phyloP scores from a whole-genome alignment of 2,797 vertebrate species.

The Hippoglossus hippoglossus region DNA sequence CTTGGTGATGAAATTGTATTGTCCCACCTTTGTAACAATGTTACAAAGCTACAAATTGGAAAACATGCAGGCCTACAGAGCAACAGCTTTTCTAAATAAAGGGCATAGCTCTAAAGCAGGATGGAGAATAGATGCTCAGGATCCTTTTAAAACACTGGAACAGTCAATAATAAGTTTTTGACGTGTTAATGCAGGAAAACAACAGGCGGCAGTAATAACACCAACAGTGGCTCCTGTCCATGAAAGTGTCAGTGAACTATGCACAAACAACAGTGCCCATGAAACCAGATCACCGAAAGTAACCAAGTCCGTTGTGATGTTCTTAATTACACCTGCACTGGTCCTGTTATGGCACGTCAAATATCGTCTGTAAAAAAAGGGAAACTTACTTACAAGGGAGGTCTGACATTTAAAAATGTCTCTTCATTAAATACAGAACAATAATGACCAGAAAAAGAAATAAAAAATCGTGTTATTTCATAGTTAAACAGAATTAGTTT shows the following conservation, averaged over 20 bases:
- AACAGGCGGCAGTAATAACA: not conserved
- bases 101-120: too few species aligned
- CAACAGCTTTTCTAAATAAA: too few species aligned
- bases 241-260: not conserved
- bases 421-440: too few species aligned
- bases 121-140: too few species aligned
- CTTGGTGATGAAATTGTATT: too few species aligned
- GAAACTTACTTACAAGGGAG: not conserved
- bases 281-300: not conserved
- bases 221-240: not conserved
- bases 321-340: not conserved
- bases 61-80: too few species aligned
- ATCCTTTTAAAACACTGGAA: not conserved
- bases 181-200: slow-evolving; percentile 8
- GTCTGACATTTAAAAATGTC: not conserved
- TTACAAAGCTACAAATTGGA: too few species aligned
- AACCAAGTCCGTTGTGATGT: slow-evolving; percentile 11
- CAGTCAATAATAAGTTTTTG: not conserved
- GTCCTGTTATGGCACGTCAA: slow-evolving; percentile 10
- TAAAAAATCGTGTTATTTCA: too few species aligned
- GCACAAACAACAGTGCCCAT: not conserved
- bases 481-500: too few species aligned
- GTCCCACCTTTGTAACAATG: too few species aligned
- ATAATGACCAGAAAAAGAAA: too few species aligned
- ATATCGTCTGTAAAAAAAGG: not conserved